phyloP scores from a whole-genome alignment of 2,113 vertebrate species.

The Apodemus sylvaticus region DNA sequence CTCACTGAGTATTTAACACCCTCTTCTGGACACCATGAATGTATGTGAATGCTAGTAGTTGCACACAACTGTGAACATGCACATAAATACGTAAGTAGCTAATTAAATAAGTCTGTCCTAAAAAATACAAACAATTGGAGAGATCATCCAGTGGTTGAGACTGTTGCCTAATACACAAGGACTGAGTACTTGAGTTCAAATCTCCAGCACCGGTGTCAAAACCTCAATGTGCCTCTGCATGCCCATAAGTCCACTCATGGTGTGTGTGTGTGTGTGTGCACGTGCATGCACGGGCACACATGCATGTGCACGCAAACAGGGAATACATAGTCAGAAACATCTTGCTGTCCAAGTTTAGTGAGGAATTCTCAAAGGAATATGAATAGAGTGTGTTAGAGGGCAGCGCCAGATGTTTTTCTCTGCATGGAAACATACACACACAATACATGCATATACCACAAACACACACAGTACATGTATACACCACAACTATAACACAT shows the following conservation, averaged over 20 bases:
- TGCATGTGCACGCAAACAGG: neutral
- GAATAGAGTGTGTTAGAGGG: neutral
- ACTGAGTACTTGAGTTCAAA: neutral
- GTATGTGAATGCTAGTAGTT: neutral
- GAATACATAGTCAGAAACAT: neutral
- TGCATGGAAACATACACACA: neutral
- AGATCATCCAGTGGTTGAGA: neutral
- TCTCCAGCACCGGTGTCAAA: neutral
- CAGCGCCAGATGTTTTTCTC: neutral
- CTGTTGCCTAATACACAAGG: neutral
- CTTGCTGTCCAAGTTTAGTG: neutral
- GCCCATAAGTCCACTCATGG: neutral
- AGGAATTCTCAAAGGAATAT: neutral
- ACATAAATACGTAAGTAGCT: neutral
- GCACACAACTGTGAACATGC: neutral
- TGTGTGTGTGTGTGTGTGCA: neutral
- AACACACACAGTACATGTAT: neutral
- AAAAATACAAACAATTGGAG: neutral
- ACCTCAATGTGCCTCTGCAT: neutral
- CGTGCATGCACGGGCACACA: no score
- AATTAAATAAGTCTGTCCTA: neutral
- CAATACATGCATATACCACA: no score
- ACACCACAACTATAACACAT: neutral
- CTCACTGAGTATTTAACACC: no score
- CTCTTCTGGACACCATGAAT: neutral